Evolutionary conservation across 2,113 vertebrate genomes (phyloP).

Genomic region (Paradoxurus hermaphroditus): DNA sequence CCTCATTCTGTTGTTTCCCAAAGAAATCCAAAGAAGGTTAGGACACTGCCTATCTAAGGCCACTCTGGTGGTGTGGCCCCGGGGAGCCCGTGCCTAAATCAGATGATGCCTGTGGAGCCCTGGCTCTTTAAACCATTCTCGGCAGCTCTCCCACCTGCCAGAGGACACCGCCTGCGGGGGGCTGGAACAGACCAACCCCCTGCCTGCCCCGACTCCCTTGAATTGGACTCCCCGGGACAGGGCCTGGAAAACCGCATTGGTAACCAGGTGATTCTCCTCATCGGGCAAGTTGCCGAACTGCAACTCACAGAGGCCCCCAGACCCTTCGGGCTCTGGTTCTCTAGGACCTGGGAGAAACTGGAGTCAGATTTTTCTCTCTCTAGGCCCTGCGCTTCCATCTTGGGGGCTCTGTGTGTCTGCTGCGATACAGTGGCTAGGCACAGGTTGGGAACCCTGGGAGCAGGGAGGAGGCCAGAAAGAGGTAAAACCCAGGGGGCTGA

Average conservation of each 20-base stretch:
- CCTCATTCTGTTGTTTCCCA: background rate
- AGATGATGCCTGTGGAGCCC: background rate
- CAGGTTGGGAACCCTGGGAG: background rate
- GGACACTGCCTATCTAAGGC: background rate
- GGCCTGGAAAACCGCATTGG: background rate
- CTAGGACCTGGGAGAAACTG: background rate
- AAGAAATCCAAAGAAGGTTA: background rate
- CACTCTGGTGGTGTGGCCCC: background rate
- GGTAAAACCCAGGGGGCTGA: background rate
- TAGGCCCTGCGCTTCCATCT: background rate
- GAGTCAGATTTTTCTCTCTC: background rate
- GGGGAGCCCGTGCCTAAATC: background rate
- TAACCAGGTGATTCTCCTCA: constrained; percentile 26
- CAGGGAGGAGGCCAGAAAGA: fast-evolving
- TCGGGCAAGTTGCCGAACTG: background rate
- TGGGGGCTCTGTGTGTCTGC: background rate
- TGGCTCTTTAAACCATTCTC: background rate
- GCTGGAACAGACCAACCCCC: background rate
- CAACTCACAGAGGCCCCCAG: background rate
- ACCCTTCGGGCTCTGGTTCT: background rate
- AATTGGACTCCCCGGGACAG: background rate
- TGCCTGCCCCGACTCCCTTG: background rate
- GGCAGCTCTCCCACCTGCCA: background rate
- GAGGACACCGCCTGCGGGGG: background rate
- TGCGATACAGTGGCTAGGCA: background rate